Base-by-base conservation (phyloP, 2,888 invertebrate genomes). In the Caenorhabditis sp. region DNA sequence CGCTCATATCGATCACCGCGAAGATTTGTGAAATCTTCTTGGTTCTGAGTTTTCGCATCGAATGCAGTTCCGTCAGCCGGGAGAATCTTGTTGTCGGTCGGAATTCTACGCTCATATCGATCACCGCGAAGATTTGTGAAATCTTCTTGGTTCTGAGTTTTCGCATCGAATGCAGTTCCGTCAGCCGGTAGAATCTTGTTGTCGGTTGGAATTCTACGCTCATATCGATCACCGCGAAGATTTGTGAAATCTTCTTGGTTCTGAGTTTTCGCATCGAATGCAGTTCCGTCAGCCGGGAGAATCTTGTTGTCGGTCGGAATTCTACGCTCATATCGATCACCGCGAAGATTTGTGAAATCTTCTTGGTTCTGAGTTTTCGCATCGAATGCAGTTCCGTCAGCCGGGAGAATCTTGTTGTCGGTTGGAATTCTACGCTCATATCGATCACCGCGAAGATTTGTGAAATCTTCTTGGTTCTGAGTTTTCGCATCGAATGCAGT, bases 241-340 rank as follows among this genome's bases (percentile, higher is more conserved):
- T 57, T 43, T 26, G 62, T 63, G 54, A 54, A 62, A 23, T 62
- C 62, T 62, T 63, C 57, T 26, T 37, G 62, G 14, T 63, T 63
- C 49, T 63, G 62, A 1, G 62, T 62, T 21, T 51, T 51, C 5
- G 51, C 21, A 23, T 23, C 51, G 10, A 31, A 58, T n/a, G 60
- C 43, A 31, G 58, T 58, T 8, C 66, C 66, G 49, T 66, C 66
- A 10, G 49, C 61, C 50, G 60, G 66, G 10, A 66, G 55, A 37
- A 66, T 66, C 50, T 66, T 66, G 66, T 66, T 77, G 58, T 72
- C 77, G 1, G 51, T 31, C 5, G 77, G 79, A 1, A 37, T 31
- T 59, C 63, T 70, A n/a, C 58, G 51, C n/a, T 62, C 67, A 50
- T 66, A 67, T 10, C 79, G 64, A 43, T 79, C 76, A 10, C 77